Evolutionary conservation across 1,140 invertebrate genomes (phyloP), one percentile per base, ranked within the genome.

Genomic region (Phocides pigmalion): DNA sequence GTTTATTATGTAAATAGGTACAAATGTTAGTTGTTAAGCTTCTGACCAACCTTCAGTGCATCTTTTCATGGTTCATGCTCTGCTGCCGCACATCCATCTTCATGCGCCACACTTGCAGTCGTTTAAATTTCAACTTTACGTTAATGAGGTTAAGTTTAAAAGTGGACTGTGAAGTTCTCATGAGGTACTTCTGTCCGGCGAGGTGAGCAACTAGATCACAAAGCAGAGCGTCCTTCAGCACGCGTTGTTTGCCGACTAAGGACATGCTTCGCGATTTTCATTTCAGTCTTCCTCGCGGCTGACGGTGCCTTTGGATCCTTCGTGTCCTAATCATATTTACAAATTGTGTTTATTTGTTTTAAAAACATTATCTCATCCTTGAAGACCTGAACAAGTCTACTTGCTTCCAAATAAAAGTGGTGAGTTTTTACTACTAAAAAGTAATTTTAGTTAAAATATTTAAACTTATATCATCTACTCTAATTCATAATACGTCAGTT

Each of bases 11-110:
- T 37, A 53, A 53, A 53, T 53, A 53, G 32, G 32, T 46, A 53
- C 46, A 62, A 62, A 61, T 56, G 58, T 59, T 32, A 59, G 59
- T n/a, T 62, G 42, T 63, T 63, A 69, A 64, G 56, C 66, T 70
- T 71, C 68, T 71, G 64, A 70, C 67, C 66, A 61, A 50, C 51
- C 58, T 68, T 67, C 62, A 70, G 66, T 70, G 68, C 70, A 72
- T 72, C 73, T 79, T 76, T 87, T 80, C 80, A 90, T 79, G 85
- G 77, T 88, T 90, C 68, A 90, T 70, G 88, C 84, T 88, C 76
- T 67, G 86, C 74, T 87, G 82, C 69, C 63, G 66, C 63, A 62
- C 74, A 73, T 70, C 75, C 74, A 71, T 85, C 72, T 81, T 82
- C 79, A 75, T 81, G 61, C 70, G 65, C 67, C 71, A 70, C 41